Evolutionary conservation across 2,888 invertebrate species (phyloP).

Genomic region (Cetonia aurata): DNA sequence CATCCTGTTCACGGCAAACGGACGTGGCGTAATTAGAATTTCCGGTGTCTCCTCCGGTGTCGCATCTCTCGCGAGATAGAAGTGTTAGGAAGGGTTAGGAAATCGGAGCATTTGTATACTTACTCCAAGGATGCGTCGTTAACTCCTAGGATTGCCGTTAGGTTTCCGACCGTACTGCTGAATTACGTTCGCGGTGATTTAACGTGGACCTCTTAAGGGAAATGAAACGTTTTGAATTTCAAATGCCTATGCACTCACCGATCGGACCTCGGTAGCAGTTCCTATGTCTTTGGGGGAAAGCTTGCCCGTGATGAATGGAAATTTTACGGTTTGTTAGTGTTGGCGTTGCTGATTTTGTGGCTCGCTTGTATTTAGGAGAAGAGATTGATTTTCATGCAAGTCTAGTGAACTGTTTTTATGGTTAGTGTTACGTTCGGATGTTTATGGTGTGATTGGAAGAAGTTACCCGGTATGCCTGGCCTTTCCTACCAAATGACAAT

Average conservation of each 20-base stretch:
- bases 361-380: constrained; percentile 47
- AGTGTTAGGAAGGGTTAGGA: constrained; percentile 52
- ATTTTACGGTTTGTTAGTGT: constrained; percentile 55
- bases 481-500: too few relatives aligned
- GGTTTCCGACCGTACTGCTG: too few relatives aligned
- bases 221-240: constrained; percentile 67
- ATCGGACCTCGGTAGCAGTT: too few relatives aligned
- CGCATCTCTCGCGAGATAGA: too few relatives aligned
- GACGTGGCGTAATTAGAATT: constrained; percentile 18
- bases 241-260: constrained; percentile 53
- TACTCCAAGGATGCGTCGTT: constrained; percentile 45
- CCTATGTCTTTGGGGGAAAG: too few relatives aligned
- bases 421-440: too few relatives aligned
- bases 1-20: not conserved
- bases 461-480: too few relatives aligned
- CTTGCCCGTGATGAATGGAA: constrained; percentile 56
- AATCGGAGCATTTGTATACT: constrained; percentile 61
- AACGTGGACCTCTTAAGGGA: constrained; percentile 62
- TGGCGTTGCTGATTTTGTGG: constrained; percentile 39
- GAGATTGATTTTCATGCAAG: constrained; percentile 58
- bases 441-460: too few relatives aligned
- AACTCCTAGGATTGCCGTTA: constrained; percentile 3
- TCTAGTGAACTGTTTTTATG: constrained; percentile 44
- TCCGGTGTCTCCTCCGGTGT: not conserved
- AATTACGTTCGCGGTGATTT: constrained; percentile 54